phyloP scores from a whole-genome alignment of 1,140 invertebrate species.

The Anastrepha obliqua region DNA sequence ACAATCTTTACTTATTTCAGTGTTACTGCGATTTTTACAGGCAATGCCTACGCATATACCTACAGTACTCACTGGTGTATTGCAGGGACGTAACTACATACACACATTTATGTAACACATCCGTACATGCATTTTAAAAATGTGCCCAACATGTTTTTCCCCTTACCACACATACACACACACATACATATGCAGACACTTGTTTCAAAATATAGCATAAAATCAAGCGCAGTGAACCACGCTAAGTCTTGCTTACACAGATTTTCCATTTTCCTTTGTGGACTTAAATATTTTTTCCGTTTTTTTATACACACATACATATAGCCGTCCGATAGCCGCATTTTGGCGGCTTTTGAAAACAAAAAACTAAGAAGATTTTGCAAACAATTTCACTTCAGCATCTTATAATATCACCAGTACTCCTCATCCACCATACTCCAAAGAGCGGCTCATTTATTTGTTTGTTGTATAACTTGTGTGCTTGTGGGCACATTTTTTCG shows the following conservation, averaged over 20 bases:
- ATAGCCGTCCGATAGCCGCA: background rate
- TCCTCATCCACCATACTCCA: too few species aligned
- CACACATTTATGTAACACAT: background rate
- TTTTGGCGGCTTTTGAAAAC: background rate
- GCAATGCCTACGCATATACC: background rate
- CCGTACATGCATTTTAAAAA: background rate
- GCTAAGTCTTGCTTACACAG: background rate
- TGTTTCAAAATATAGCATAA: background rate
- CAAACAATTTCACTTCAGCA: background rate
- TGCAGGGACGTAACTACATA: background rate
- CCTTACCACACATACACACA: too few species aligned
- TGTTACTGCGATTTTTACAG: constrained; percentile 14
- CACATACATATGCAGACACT: too few species aligned
- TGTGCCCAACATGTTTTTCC: too few species aligned
- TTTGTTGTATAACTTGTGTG: background rate
- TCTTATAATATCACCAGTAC: background rate
- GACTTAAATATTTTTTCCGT: too few species aligned
- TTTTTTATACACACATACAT: too few species aligned
- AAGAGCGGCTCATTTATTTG: background rate
- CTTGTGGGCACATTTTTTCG: background rate
- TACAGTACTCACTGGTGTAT: background rate
- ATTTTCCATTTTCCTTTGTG: background rate
- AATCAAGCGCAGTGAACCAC: background rate
- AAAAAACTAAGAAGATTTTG: constrained; percentile 15
- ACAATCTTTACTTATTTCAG: background rate